These are phyloP conservation scores for Siniperca chuatsi DNA, from an alignment of 2,113 vertebrate species.

Conservation along the genomic window DNA sequence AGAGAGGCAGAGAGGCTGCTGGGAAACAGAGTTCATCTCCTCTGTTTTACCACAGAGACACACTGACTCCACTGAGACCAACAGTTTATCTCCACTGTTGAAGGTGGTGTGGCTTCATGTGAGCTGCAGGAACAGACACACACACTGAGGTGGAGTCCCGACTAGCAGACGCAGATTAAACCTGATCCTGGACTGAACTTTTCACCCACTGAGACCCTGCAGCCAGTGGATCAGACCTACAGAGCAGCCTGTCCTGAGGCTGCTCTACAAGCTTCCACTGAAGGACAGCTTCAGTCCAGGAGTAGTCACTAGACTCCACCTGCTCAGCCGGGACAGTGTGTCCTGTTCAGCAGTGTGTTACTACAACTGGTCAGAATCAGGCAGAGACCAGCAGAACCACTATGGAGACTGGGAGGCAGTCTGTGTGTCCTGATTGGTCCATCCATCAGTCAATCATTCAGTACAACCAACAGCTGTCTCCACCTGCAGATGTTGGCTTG, in stretches of 20 bases:
- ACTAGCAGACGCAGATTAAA: too few relatives aligned
- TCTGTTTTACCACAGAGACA: conserved; percentile 1
- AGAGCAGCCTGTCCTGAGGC: too few relatives aligned
- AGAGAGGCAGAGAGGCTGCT: background rate
- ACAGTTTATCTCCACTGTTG: background rate
- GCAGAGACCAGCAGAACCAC: conserved; percentile 6
- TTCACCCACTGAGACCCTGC: too few relatives aligned
- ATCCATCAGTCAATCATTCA: conserved; percentile 11
- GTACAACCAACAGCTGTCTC: background rate
- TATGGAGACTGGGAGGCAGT: conserved; percentile 8
- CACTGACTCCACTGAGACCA: background rate
- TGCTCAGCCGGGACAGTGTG: background rate
- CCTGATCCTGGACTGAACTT: too few relatives aligned
- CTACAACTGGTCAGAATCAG: background rate
- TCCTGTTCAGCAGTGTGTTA: background rate
- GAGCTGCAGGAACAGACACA: background rate
- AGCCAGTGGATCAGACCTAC: too few relatives aligned
- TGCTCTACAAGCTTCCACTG: too few relatives aligned
- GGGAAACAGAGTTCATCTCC: background rate
- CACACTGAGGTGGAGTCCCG: background rate
- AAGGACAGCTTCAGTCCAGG: too few relatives aligned
- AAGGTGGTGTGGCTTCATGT: background rate
- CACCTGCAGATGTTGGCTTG: background rate
- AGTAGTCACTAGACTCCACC: background rate
- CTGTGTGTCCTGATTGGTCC: conserved; percentile 17